Base-by-base conservation (phyloP, 2,113 vertebrate genomes). In the Mesocricetus auratus region DNA sequence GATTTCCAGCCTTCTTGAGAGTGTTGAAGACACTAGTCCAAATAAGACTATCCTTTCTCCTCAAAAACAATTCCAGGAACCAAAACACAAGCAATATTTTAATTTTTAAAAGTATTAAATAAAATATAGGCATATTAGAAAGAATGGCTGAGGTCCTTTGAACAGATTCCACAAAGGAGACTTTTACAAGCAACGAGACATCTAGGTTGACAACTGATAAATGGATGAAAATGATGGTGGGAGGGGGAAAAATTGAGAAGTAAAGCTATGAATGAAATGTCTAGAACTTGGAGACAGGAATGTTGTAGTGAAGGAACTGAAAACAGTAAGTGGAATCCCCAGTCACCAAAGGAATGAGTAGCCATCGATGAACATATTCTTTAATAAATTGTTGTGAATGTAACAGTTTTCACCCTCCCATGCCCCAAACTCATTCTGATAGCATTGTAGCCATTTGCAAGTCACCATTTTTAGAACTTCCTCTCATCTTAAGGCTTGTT, bases 401-500 rank as follows among this genome's bases (percentile, higher is more conserved):
- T 62, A 39, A 16, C 71, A 66, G 21, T 75, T 89, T 89, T 78
- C 31, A 26, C 74, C 53, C 7, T 74, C 15, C 26, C 0, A 5
- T 79, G 21, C 68, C 36, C 9, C 15, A 26, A 39, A 31, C 0
- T 92, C 56, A 69, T 45, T 73, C 69, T 75, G 24, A 73, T 94
- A 82, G 56, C 81, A 50, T 79, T 58, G 83, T 19, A 90, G 26
- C 79, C 87, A 87, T 77, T 17, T 26, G 42, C 82, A 29, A 39
- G 74, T 71, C 45, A 10, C 66, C 68, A 11, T 91, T 90, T 68
- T 93, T 93, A 85, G 85, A 88, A 53, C 36, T 96, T 75, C 60
- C 56, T 95, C 90, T 92, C 87, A 68, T 91, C 42, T 26, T 90
- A 7, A n/a, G 79, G 7, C 74, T n/a, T n/a, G 33, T 71, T 97